These are phyloP conservation scores for Pterocles orientalis DNA, from an alignment of 2,113 vertebrate genomes.

Conservation along the genomic window DNA sequence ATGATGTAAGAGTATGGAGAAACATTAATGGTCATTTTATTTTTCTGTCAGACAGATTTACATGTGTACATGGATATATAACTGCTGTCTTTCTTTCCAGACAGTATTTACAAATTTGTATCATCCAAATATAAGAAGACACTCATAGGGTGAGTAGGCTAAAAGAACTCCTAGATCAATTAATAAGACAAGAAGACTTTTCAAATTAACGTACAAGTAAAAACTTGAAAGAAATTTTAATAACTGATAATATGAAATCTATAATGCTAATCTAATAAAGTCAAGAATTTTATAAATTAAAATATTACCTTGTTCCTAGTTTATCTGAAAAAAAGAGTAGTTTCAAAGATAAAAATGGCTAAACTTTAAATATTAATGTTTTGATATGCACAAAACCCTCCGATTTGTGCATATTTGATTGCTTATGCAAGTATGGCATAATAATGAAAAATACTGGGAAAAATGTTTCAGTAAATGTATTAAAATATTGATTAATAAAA, in stretches of 20 bases:
- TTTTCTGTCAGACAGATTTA: not conserved
- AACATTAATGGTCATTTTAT: not conserved
- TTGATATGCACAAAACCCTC: not conserved
- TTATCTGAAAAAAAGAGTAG: not conserved
- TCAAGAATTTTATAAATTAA: not conserved
- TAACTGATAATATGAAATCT: not conserved
- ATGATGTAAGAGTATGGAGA: not conserved
- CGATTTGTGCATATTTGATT: not conserved
- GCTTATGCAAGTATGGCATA: rapidly evolving
- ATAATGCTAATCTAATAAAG: not conserved
- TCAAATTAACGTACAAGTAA: not conserved
- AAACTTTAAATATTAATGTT: not conserved
- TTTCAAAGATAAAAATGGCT: not conserved
- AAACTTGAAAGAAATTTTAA: not conserved
- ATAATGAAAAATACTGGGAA: not conserved
- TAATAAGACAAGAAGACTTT: not conserved
- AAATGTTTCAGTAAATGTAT: not conserved
- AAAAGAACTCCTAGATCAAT: not conserved
- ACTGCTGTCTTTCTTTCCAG: not conserved
- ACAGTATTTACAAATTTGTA: not conserved
- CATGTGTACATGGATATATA: not conserved
- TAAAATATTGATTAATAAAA: not conserved
- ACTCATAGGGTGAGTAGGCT: not conserved
- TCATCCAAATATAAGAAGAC: not conserved
- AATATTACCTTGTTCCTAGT: not conserved